phyloP scores from a whole-genome alignment of 2,113 vertebrate species.

The Pomatorhinus ruficollis region DNA sequence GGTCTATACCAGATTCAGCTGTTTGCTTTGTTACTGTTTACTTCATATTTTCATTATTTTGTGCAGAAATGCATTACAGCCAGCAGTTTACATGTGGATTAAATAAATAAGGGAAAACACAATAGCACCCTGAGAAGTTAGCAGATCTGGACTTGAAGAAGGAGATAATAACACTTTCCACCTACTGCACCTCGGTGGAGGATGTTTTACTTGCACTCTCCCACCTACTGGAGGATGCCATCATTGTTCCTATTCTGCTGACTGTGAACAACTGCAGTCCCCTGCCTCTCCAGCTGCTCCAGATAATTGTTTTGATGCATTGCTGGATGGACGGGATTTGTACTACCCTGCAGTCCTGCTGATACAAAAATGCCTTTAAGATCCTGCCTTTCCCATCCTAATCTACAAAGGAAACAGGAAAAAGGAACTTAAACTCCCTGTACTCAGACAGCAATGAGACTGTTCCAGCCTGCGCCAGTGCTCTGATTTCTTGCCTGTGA shows the following conservation, averaged over 20 bases:
- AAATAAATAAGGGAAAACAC: slow-evolving; percentile 12
- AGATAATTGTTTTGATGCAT: slow-evolving; percentile 72
- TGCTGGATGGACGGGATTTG: slow-evolving; percentile 62
- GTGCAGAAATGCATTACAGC: background rate
- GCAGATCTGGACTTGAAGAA: background rate
- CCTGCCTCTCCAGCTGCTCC: slow-evolving; percentile 21
- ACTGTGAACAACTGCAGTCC: slow-evolving; percentile 57
- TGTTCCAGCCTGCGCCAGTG: slow-evolving; percentile 64
- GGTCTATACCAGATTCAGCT: background rate
- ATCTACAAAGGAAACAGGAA: slow-evolving; percentile 92
- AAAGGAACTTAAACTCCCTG: slow-evolving; percentile 91
- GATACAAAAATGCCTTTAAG: slow-evolving; percentile 82
- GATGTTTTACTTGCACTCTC: slow-evolving; percentile 47
- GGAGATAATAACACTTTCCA: background rate
- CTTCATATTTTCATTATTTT: background rate
- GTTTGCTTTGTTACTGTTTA: background rate
- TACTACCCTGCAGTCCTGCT: slow-evolving; percentile 58
- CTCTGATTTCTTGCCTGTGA: slow-evolving; percentile 61
- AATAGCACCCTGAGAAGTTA: background rate
- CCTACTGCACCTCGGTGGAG: slow-evolving; percentile 54
- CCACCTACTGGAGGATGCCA: slow-evolving; percentile 68
- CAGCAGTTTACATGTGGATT: background rate
- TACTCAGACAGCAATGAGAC: slow-evolving; percentile 80
- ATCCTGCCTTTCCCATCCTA: slow-evolving; percentile 87
- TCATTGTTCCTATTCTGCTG: slow-evolving; percentile 75